Evolutionary conservation across 2,797 vertebrate genomes (phyloP).

Genomic region (Rhynchotus rufescens): DNA sequence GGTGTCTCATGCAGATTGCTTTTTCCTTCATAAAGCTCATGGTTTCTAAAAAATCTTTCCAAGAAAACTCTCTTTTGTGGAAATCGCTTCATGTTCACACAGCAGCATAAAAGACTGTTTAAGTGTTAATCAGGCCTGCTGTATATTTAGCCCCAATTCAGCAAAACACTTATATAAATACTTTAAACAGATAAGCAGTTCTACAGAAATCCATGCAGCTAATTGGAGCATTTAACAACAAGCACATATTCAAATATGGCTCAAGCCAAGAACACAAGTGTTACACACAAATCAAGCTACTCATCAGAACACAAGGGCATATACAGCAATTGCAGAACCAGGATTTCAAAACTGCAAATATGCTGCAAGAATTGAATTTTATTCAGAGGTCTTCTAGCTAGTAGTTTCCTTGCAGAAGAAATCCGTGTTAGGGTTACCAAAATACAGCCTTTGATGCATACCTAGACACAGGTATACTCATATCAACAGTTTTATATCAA

Average conservation of each 20-base stretch:
- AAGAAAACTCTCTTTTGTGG: not conserved
- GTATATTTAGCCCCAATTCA: not conserved
- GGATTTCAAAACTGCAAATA: not conserved
- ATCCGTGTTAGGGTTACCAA: not conserved
- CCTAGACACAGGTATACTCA: not conserved
- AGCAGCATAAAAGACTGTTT: not conserved
- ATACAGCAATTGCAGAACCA: not conserved
- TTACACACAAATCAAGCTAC: not conserved
- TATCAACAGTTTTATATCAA: not conserved
- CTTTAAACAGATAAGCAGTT: not conserved
- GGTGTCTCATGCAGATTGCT: not conserved
- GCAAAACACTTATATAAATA: not conserved
- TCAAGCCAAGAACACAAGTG: not conserved
- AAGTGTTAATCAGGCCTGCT: not conserved
- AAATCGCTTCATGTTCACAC: not conserved
- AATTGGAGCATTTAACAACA: not conserved
- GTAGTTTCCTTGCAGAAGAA: not conserved
- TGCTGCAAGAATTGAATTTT: accelerated
- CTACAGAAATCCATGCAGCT: not conserved
- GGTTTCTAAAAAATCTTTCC: not conserved
- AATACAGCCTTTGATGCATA: not conserved
- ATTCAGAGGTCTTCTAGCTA: not conserved
- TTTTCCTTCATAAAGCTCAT: not conserved
- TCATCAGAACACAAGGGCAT: accelerated
- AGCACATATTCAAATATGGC: not conserved